Conservation (phyloP, 2,888 invertebrate species). For the Barypeithes pellucidus region DNA sequence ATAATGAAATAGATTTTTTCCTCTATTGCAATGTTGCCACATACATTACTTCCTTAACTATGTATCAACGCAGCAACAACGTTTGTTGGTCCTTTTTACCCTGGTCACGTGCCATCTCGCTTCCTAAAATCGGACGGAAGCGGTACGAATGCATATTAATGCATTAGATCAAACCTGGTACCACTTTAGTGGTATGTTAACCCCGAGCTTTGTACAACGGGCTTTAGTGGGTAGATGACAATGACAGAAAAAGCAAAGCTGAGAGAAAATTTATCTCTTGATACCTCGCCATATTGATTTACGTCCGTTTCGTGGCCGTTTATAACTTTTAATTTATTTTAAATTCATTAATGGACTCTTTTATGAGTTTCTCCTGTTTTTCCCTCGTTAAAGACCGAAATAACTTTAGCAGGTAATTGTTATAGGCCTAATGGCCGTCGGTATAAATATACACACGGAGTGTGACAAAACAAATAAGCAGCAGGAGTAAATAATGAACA, state of each 20-base stretch:
- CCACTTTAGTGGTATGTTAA: slow-evolving; percentile 54
- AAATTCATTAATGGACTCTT: slow-evolving; percentile 44
- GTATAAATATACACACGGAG: slow-evolving; percentile 49
- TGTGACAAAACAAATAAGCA: slow-evolving; percentile 42
- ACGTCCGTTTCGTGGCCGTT: background rate
- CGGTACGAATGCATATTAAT: slow-evolving; percentile 64
- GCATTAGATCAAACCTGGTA: slow-evolving; percentile 55
- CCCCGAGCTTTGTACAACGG: slow-evolving; percentile 12
- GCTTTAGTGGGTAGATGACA: background rate
- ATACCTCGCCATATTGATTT: background rate
- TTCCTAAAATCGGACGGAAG: slow-evolving; percentile 68
- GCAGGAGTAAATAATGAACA: slow-evolving; percentile 46
- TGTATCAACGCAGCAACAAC: background rate
- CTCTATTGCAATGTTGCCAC: slow-evolving; percentile 10
- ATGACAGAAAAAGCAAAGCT: too few relatives aligned
- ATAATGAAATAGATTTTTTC: too few relatives aligned
- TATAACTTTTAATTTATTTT: slow-evolving; percentile 28
- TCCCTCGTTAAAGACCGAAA: slow-evolving; percentile 7
- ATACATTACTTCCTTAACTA: background rate
- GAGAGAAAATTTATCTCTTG: too few relatives aligned
- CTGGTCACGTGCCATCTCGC: slow-evolving; percentile 68
- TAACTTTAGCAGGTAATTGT: slow-evolving; percentile 40
- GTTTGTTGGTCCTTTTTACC: slow-evolving; percentile 49
- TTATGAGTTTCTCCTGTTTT: slow-evolving; percentile 31
- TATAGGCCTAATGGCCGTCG: slow-evolving; percentile 45